These are phyloP conservation scores for Malurus melanocephalus DNA, from an alignment of 2,113 vertebrate genomes.

Conservation along the genomic window DNA sequence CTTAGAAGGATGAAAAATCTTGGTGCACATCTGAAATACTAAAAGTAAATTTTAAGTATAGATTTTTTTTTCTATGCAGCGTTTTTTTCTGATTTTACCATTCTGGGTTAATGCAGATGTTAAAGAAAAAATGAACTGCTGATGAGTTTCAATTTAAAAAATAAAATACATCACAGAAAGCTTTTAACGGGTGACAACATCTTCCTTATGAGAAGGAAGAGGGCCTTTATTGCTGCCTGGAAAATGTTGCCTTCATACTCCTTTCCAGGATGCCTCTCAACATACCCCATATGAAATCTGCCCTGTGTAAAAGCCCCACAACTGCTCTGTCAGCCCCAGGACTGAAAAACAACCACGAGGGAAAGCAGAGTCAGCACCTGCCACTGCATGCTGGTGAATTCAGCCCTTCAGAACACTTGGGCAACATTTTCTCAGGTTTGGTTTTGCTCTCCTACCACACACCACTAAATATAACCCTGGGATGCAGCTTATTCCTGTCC, in stretches of 20 bases:
- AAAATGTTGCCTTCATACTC: neutral
- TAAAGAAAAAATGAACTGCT: neutral
- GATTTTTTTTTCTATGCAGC: fast-evolving
- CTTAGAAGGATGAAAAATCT: neutral
- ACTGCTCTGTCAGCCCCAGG: neutral
- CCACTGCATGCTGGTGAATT: neutral
- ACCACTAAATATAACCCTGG: slow-evolving; percentile 1
- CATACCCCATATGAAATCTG: neutral
- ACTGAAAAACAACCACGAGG: neutral
- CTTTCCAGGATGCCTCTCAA: neutral
- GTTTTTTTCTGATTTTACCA: neutral
- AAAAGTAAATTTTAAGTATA: neutral
- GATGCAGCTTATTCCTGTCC: neutral
- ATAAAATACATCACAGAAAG: neutral
- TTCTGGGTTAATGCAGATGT: neutral
- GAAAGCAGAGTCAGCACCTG: neutral
- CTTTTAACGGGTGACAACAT: neutral
- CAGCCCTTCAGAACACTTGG: neutral
- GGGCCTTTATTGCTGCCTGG: neutral
- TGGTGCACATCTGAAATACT: neutral
- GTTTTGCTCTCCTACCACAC: neutral
- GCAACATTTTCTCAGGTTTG: neutral
- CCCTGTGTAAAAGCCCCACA: neutral
- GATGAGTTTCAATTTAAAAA: neutral
- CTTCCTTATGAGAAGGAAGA: neutral